Conservation (phyloP, 2,113 vertebrate genomes). For the Balaenoptera acutorostrata region DNA sequence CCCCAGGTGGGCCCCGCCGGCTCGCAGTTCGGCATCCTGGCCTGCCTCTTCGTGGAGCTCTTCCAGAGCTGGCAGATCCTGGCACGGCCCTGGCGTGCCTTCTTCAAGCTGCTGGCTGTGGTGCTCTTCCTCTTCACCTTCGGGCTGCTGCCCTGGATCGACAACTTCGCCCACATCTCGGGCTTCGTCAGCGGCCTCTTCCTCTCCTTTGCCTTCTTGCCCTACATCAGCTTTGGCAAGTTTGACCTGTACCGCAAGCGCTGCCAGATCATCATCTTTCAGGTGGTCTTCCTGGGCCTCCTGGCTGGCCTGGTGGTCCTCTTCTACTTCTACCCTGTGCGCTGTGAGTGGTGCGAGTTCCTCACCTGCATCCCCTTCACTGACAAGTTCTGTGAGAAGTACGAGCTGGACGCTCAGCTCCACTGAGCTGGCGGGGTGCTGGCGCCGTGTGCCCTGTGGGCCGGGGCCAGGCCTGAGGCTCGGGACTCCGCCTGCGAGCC, state of each 20-base stretch:
- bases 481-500: constrained; percentile 45
- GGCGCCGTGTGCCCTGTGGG: constrained; percentile 36
- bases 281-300: constrained; percentile 93
- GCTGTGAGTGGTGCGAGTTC: constrained; percentile 96
- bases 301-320: constrained; percentile 95
- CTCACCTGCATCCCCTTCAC: constrained; percentile 99
- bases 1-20: constrained; percentile 96
- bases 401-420: constrained; percentile 96
- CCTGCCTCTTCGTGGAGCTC: constrained; percentile 98
- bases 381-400: constrained; percentile 99
- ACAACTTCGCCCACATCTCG: constrained; percentile 97
- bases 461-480: constrained; percentile 18
- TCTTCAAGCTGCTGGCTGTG: constrained; percentile 94
- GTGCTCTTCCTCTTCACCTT: constrained; percentile 98
- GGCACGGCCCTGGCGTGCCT: constrained; percentile 94
- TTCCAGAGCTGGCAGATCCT: constrained; percentile 99
- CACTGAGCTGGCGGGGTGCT: constrained; percentile 81
- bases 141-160: constrained; percentile 97
- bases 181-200: constrained; percentile 98
- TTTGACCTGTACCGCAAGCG: constrained; percentile 98
- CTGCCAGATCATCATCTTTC: constrained; percentile 95
- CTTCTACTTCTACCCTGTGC: constrained; percentile 96
- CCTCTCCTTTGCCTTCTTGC: constrained; percentile 97
- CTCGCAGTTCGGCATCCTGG: constrained; percentile 98
- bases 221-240: constrained; percentile 97